A percentile compares a stretch with the other conserved stretches of the same genome.
Conservation (phyloP, 2,113 vertebrate genomes). For the Mormyrus lacerda region DNA sequence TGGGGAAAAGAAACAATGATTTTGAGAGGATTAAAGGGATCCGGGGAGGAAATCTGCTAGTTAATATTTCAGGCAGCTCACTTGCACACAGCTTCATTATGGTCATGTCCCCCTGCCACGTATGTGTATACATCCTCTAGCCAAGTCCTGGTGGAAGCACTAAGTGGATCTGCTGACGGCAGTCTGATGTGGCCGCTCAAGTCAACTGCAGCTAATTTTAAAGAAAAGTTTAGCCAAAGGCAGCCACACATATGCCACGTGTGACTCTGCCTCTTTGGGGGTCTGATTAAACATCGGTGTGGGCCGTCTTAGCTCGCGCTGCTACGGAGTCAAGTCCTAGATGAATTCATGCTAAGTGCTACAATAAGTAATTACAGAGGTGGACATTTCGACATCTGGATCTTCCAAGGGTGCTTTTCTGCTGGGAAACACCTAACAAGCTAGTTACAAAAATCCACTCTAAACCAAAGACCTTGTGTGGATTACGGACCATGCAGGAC, state of each 20-base stretch:
- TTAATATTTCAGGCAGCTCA: constrained; percentile 5
- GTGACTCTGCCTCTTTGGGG: neutral
- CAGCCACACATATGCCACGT: neutral
- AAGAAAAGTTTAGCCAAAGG: neutral
- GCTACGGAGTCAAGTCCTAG: neutral
- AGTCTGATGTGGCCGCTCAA: neutral
- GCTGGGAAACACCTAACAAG: neutral
- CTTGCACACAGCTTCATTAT: neutral
- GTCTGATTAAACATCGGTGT: neutral
- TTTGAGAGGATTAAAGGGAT: neutral
- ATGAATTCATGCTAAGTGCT: neutral
- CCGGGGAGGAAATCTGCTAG: neutral
- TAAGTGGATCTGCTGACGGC: neutral
- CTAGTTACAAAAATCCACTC: neutral
- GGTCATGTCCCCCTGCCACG: neutral
- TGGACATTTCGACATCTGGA: neutral
- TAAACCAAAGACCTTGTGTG: neutral
- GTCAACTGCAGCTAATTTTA: neutral
- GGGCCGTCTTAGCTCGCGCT: neutral
- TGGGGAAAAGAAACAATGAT: neutral
- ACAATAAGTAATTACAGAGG: neutral
- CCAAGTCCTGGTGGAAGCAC: neutral
- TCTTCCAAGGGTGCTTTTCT: neutral
- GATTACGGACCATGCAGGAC: neutral
- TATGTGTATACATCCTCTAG: neutral